Conservation (phyloP, 2,797 vertebrate species). For the Falco berigora region DNA sequence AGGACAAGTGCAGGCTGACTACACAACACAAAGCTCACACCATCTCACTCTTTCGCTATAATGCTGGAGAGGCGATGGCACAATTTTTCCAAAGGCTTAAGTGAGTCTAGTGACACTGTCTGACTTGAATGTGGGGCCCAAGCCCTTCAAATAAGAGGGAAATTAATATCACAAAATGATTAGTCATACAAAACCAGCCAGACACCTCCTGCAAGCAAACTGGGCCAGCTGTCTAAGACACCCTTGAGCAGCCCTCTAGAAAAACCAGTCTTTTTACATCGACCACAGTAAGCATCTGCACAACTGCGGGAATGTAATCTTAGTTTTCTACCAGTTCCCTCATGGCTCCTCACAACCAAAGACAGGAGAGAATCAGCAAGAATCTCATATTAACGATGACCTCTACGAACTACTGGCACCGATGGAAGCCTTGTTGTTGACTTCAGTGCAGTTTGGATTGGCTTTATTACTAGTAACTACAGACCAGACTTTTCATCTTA, state of each 20-base stretch:
- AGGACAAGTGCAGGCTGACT: conserved; percentile 10
- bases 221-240: not conserved
- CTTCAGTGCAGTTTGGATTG: not conserved
- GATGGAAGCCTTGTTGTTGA: not conserved
- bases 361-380: not conserved
- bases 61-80: not conserved
- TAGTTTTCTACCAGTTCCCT: not conserved
- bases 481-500: not conserved
- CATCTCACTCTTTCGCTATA: not conserved
- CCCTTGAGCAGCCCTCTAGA: not conserved
- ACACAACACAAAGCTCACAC: not conserved
- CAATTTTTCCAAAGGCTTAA: not conserved
- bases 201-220: not conserved
- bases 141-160: not conserved
- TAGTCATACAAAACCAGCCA: not conserved
- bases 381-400: not conserved
- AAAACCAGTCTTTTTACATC: not conserved
- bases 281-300: not conserved
- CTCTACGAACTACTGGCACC: not conserved
- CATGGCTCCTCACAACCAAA: not conserved
- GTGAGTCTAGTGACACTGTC: not conserved
- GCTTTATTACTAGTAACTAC: not conserved
- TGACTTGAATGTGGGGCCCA: not conserved
- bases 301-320: not conserved
- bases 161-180: not conserved